Conservation (phyloP, 2,888 invertebrate species). For the Peribatodes rhomboidaria region DNA sequence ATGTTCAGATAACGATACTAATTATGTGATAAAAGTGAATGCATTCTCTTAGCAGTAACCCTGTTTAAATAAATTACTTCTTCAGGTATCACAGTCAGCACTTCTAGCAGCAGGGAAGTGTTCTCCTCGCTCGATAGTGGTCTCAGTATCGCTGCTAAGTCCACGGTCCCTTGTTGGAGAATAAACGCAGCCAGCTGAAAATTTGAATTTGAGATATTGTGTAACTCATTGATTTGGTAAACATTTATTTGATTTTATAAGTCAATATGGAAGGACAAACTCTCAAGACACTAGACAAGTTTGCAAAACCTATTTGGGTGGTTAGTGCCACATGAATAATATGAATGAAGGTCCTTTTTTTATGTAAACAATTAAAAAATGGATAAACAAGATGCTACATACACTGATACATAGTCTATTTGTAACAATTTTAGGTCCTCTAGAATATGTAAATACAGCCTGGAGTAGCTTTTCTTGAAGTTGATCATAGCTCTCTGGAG, state of each 20-base stretch:
- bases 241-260: too few relatives aligned
- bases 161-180: conserved; percentile 89
- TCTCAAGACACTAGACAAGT: too few relatives aligned
- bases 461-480: conserved; percentile 92
- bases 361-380: too few relatives aligned
- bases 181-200: conserved; percentile 93
- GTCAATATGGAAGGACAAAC: too few relatives aligned
- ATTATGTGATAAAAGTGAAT: too few relatives aligned
- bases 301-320: too few relatives aligned
- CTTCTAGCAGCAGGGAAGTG: conserved; percentile 89
- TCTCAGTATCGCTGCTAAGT: conserved; percentile 91
- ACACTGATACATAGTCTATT: conserved; percentile 96
- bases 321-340: too few relatives aligned
- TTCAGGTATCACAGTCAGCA: conserved; percentile 94
- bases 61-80: too few relatives aligned
- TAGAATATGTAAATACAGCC: conserved; percentile 91
- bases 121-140: conserved; percentile 86
- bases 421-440: conserved; percentile 94
- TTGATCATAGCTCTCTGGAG: conserved; percentile 91
- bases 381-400: conserved; percentile 66
- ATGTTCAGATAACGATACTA: too few relatives aligned
- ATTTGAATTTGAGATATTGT: background rate
- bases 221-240: background rate
- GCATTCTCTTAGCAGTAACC: too few relatives aligned
- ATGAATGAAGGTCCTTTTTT: too few relatives aligned